Evolutionary conservation across 1,140 invertebrate species (phyloP), one percentile per base, ranked within the genome.

Genomic region (Rhopalosiphum padi): DNA sequence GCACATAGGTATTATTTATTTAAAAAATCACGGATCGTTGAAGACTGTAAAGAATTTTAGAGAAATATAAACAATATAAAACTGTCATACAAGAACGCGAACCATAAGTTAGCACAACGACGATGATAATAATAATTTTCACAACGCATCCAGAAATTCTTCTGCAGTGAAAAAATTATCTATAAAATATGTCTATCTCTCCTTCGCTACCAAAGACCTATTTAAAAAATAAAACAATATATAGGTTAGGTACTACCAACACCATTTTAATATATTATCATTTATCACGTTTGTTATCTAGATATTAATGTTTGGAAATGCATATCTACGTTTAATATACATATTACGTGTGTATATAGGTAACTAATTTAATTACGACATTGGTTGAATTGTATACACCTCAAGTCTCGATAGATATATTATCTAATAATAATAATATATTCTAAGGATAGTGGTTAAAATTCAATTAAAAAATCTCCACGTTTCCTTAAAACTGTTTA

Each of bases 31-130:
- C 30, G 85, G 18, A 30, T n/a, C 86, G 6, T 87, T 35, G 46
- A 87, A 35, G 86, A 51, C 46, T 15, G 6, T 51, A 51, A 35
- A 48, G 86, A 8, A 30, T 46, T 51, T 0, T 30, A 7, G 43
- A 18, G 30, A 87, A 87, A 87, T 87, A 48, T 87, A 87, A 87
- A 87, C 30, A 87, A 35, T n/a, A 51, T 51, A 87, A 48, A 48
- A 35, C 15, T 46, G 48, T 87, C 43, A 86, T 30, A 68, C 15
- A 77, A 23, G 60, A 51, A 87, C 23, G 43, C 43, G 43, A 43
- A 43, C 15, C 43, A 86, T 11, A 87, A 30, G 43, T n/a, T 15
- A 46, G 30, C 4, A 25, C 23, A 15, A 5, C 41, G 41, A 41
- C 30, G 15, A 51, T 48, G 30, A 18, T 35, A 22, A 35, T 87